These are phyloP conservation scores for Parotocinclus haroldoi DNA, from an alignment of 2,797 vertebrate genomes.

Conservation along the genomic window DNA sequence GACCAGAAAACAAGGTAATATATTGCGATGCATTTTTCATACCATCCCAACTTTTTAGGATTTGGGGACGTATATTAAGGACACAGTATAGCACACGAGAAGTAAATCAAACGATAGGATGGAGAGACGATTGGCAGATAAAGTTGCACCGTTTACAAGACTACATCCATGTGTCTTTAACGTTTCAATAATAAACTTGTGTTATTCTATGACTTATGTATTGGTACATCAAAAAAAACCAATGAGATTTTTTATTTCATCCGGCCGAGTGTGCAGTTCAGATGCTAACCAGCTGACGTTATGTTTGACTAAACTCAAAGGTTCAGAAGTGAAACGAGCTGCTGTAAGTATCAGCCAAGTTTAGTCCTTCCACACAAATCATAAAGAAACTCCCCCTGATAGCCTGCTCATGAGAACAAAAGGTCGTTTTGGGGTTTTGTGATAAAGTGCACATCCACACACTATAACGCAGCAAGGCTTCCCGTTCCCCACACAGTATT, in stretches of 20 bases:
- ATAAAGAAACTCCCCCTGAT: conserved; percentile 4
- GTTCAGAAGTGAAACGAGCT: conserved; percentile 7
- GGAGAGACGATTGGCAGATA: too few relatives aligned
- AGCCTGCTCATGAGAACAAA: conserved; percentile 5
- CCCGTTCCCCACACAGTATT: background rate
- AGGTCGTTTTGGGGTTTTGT: background rate
- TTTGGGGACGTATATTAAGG: too few relatives aligned
- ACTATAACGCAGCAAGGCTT: background rate
- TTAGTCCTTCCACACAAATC: conserved; percentile 27
- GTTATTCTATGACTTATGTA: conserved; percentile 15
- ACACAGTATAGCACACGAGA: too few relatives aligned
- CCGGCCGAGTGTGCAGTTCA: conserved; percentile 17
- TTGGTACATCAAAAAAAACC: conserved; percentile 1
- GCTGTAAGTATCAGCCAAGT: conserved; percentile 19
- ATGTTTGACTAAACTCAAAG: conserved; percentile 2
- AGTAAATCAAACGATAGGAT: too few relatives aligned
- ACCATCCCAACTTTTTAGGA: too few relatives aligned
- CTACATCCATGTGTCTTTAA: background rate
- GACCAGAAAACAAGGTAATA: too few relatives aligned
- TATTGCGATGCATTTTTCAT: too few relatives aligned
- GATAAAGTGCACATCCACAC: background rate
- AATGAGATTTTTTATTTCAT: conserved; percentile 16
- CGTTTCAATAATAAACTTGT: conserved; percentile 36
- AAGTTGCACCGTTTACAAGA: too few relatives aligned
- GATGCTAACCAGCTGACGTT: conserved; percentile 27